Percentiles rank a stretch among this genome's conserved stretches.
Evolutionary conservation across 2,797 vertebrate species (phyloP).

Genomic region (Eremophila alpestris): DNA sequence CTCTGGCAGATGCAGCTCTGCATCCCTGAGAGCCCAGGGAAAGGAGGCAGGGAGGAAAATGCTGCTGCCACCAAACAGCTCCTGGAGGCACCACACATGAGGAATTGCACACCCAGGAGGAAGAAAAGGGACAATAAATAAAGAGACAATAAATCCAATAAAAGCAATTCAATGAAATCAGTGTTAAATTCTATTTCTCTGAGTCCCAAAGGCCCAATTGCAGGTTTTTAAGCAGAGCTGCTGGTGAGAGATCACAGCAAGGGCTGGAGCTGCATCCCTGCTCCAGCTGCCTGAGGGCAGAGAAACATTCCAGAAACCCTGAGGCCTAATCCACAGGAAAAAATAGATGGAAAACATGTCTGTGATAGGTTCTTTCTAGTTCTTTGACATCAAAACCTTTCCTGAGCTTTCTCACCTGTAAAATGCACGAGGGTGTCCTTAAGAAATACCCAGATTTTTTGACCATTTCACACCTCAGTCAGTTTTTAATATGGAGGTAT

Average conservation of each 20-base stretch:
- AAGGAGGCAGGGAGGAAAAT: neutral
- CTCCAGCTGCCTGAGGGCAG: neutral
- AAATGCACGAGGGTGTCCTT: neutral
- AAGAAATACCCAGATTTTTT: neutral
- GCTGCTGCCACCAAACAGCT: neutral
- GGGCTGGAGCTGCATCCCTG: neutral
- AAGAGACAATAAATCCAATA: neutral
- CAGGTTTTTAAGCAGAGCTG: neutral
- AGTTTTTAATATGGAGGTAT: neutral
- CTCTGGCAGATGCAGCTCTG: neutral
- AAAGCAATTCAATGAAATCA: neutral
- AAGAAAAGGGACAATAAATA: neutral
- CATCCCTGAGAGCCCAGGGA: neutral
- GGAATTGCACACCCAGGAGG: neutral
- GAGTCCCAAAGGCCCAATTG: neutral
- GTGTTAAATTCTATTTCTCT: neutral
- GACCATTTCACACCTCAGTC: neutral
- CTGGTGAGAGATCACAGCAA: neutral
- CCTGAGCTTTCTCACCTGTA: neutral
- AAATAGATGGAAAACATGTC: accelerated
- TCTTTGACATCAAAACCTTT: neutral
- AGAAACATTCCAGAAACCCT: neutral
- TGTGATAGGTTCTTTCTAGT: accelerated
- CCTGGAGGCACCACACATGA: neutral
- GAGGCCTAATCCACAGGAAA: neutral